Evolutionary conservation across 2,888 invertebrate genomes (phyloP).

Genomic region (Pilophorus perplexus): DNA sequence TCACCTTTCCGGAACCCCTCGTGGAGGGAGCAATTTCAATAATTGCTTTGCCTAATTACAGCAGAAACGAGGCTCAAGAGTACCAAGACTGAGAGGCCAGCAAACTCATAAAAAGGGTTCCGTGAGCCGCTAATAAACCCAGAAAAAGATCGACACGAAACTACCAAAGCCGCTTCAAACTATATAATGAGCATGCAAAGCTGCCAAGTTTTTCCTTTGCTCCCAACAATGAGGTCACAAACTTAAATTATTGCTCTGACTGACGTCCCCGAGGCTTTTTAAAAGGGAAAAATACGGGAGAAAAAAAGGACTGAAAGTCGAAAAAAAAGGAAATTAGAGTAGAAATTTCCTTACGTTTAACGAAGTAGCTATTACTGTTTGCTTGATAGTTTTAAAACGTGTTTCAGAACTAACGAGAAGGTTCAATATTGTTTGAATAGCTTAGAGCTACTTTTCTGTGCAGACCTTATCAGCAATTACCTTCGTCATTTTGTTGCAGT

Average conservation of each 20-base stretch:
- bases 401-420: no score
- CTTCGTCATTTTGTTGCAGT: no score
- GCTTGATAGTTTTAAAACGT: no score
- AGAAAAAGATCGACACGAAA: slow-evolving; percentile 34
- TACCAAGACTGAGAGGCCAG: background rate
- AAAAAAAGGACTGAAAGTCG: background rate
- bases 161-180: slow-evolving; percentile 23
- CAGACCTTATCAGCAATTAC: no score
- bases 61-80: slow-evolving; percentile 8
- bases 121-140: slow-evolving; percentile 30
- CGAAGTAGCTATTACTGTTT: no score
- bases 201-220: slow-evolving; percentile 24
- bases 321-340: background rate
- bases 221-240: slow-evolving; percentile 25
- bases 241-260: slow-evolving; percentile 15
- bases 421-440: no score
- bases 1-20: slow-evolving; percentile 10
- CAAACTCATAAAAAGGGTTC: slow-evolving; percentile 34
- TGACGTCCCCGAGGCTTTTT: background rate
- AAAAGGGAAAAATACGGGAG: background rate
- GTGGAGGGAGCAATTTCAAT: slow-evolving; percentile 29
- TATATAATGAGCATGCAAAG: slow-evolving; percentile 39
- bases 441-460: no score
- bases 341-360: background rate
- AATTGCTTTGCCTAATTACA: slow-evolving; percentile 33